Base-by-base conservation (phyloP, 1,140 invertebrate species). In the Caenorhabditis latens region DNA sequence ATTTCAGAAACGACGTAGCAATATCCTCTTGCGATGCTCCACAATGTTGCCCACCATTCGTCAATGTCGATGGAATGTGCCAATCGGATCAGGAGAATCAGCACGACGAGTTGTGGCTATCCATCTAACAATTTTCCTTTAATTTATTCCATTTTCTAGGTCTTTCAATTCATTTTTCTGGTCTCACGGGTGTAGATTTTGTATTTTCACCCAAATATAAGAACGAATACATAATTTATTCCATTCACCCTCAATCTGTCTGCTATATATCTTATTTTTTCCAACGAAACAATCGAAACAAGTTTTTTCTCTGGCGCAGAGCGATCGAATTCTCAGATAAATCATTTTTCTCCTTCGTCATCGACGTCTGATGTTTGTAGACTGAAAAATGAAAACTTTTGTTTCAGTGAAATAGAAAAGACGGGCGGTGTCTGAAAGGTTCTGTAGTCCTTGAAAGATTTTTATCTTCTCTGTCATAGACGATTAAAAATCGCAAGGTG, bases 11-110 rank as follows among this genome's bases (percentile, higher is more conserved):
- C 32, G 67, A 90, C 32, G 85, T 88, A 24, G 65, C 75, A 32
- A 43, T 91, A 24, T 89, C 89, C 13, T 88, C 84, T 4, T 92
- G 91, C 67, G 86, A 93, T 61, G 58, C 88, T 46, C 92, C 91
- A 7, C 86, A 84, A 32, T 92, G 91, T 58, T 92, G 91, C 67
- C 91, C 91, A 32, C 91, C 91, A 4, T 92, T 92, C 53, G 57
- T 65, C 40, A 55, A 84, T 48, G 63, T 82, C 1, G 88, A 92
- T 82, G 91, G 91, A 42, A 85, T 85, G 40, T 92, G 91, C 65
- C 79, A 88, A 42, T 90, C 84, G 48, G 87, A 89, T 79, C 71
- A 79, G 40, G 71, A 79, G 7, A 43, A 14, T 24, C 71, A 79
- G 11, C 71, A 79, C n/a, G 71, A 79, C 21, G 71, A 79, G n/a